A percentile compares a stretch with the other conserved stretches of the same genome.
These are phyloP conservation scores for Petrocephalus sullivani DNA, from an alignment of 2,797 vertebrate species.

Conservation along the genomic window DNA sequence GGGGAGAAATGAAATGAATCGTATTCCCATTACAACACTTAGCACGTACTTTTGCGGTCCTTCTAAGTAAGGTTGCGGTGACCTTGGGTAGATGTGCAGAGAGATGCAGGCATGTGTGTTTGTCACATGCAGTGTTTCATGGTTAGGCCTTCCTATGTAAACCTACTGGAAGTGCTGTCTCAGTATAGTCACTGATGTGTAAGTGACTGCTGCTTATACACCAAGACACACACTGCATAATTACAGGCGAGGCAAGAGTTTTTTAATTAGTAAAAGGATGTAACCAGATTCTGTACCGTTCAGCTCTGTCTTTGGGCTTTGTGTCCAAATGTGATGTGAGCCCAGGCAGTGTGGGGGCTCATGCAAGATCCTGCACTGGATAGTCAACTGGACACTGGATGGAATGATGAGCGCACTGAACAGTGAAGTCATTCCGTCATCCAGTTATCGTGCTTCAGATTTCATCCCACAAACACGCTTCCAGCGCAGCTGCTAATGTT, in stretches of 20 bases:
- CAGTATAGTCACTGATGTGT: neutral
- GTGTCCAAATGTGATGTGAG: neutral
- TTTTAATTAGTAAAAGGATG: neutral
- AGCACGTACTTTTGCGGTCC: neutral
- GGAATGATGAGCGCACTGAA: neutral
- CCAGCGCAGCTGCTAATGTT: neutral
- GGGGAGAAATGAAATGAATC: neutral
- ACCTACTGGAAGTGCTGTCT: neutral
- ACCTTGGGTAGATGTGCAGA: neutral
- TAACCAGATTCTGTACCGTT: neutral
- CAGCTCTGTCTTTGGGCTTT: neutral
- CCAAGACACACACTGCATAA: neutral
- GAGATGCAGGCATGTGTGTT: neutral
- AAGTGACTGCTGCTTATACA: neutral
- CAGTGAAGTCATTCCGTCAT: neutral
- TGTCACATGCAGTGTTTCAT: neutral
- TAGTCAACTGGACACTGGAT: neutral
- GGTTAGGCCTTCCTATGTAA: neutral
- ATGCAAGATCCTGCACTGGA: neutral
- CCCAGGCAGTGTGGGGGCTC: neutral
- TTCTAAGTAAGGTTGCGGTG: neutral
- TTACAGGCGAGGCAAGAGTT: neutral
- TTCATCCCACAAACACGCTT: neutral
- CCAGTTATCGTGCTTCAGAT: neutral
- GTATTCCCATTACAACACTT: too few species aligned